Base-by-base conservation (phyloP, 2,888 invertebrate species). In the Lithophane semibrunnea region DNA sequence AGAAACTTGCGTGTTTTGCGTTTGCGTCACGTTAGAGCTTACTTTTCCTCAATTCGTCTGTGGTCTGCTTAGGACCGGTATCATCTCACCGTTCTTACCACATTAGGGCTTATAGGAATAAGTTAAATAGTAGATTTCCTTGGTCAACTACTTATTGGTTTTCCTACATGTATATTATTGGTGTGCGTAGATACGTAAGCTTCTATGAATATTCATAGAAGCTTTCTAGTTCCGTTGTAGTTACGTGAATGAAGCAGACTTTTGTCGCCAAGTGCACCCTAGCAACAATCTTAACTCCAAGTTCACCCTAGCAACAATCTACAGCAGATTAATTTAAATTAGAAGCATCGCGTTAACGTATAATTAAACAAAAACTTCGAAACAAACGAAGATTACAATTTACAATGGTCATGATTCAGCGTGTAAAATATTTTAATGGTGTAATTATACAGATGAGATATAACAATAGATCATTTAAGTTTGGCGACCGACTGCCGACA, bases 401-500 rank as follows among this genome's bases (percentile, higher is more conserved):
- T n/a, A 49, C 1, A 44, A 49, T n/a, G 13, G 29, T 52, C 13
- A 52, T 52, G 37, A 18, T 13, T 24, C 44, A 58, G 7, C 54
- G 21, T 73, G 52, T n/a, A 16, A 49, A 49, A 54, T 63, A 49
- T 60, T 60, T 61, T n/a, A 42, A 60, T 65, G n/a, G 13, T 24
- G 29, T 80, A 10, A 70, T 84, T 54, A 67, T 37, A 29, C 77
- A 49, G 47, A 24, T 29, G 9, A 5, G 10, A 0, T 24, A n/a
- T 47, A 65, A 80, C 64, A 80, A 84, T 65, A 68, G 71, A 64
- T 47, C 52, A 83, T 64, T 54, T 56, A 42, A 60, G 18, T 13
- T 58, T 13, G 44, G 9, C 13, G 29, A 47, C 13, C 21, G 44
- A 9, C 42, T 29, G 42, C 13, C 21, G 44, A 9, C 42, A n/a